A percentile compares a stretch with the other conserved stretches of the same genome.
Evolutionary conservation across 1,140 invertebrate genomes (phyloP).

Genomic region (Metopolophium dirhodum): DNA sequence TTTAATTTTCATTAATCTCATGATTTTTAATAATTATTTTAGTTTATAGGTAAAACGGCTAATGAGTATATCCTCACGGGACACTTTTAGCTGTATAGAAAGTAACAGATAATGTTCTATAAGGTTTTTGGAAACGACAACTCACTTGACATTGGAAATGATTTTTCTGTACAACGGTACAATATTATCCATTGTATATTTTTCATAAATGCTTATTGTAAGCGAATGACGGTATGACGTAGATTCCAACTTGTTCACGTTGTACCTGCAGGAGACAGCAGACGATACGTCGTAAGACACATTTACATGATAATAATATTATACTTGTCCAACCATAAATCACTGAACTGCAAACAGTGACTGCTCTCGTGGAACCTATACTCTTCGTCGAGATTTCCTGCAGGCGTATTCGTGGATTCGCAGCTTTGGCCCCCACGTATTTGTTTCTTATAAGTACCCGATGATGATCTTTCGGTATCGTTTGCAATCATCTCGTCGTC

Average conservation of each 20-base stretch:
- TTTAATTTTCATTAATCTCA: too few relatives aligned
- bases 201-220: conserved; percentile 38
- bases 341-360: conserved; percentile 40
- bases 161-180: not conserved
- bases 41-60: too few relatives aligned
- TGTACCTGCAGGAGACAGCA: not conserved
- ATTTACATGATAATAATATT: too few relatives aligned
- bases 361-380: conserved; percentile 32
- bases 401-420: not conserved
- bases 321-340: conserved; percentile 16
- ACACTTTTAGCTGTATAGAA: too few relatives aligned
- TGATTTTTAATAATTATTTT: too few relatives aligned
- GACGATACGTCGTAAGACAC: not conserved
- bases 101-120: not conserved
- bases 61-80: too few relatives aligned
- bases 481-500: not conserved
- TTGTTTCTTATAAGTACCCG: not conserved
- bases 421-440: conserved; percentile 26
- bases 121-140: not conserved
- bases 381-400: not conserved
- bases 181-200: not conserved
- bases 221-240: conserved; percentile 15
- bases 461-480: not conserved
- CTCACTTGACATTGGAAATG: conserved; percentile 38
- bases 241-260: conserved; percentile 13